Percentiles rank a stretch among this genome's conserved stretches.
Conservation (phyloP, 2,888 invertebrate genomes). For the Physocephala rufipes region DNA sequence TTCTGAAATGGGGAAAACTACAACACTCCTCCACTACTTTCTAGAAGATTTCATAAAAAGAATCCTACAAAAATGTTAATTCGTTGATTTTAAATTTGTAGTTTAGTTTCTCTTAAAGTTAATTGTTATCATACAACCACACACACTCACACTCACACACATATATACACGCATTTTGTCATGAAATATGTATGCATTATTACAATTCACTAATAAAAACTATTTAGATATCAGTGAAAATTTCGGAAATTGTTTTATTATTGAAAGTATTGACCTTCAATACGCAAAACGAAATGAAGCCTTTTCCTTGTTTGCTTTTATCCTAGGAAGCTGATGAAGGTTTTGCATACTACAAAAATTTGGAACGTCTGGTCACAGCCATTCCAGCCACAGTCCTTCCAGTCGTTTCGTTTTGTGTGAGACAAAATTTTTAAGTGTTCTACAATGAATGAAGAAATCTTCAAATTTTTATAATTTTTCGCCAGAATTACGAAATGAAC, state of each 20-base stretch:
- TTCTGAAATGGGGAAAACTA: not conserved
- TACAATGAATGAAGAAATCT: no score
- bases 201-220: slow-evolving; percentile 31
- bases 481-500: no score
- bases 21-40: slow-evolving; percentile 9
- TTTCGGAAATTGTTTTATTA: not conserved
- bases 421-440: no score
- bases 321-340: no score
- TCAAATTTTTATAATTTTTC: no score
- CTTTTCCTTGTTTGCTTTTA: no score
- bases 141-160: no score
- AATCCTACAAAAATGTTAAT: slow-evolving; percentile 21
- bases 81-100: slow-evolving; percentile 25
- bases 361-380: no score
- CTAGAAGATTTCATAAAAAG: not conserved
- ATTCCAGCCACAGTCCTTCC: no score
- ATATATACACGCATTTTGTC: slow-evolving; percentile 36
- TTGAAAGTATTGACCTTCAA: not conserved
- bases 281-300: no score
- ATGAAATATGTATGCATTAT: slow-evolving; percentile 29
- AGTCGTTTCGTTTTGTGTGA: no score
- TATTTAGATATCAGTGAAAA: slow-evolving; percentile 32
- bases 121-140: slow-evolving; percentile 36
- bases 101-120: slow-evolving; percentile 30
- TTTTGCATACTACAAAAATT: no score